These are phyloP conservation scores for human DNA, from an alignment of 2,113 vertebrate species.

Conservation along the genomic window GRCh38 chr6:145334501-145335000, in stretches of 20 bases:
- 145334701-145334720: neutral
- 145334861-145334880: neutral
- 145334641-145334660: neutral
- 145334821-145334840: neutral
- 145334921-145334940: neutral
- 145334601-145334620: neutral
- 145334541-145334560: neutral
- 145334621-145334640: neutral
- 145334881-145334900: neutral
- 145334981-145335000: neutral
- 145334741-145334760: neutral
- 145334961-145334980: neutral
- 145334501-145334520: neutral
- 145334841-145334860: accelerated
- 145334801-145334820: neutral
- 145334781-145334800: neutral
- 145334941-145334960: neutral
- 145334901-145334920: neutral
- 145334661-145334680: neutral
- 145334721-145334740: neutral
- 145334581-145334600: neutral
- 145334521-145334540: neutral
- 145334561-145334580: neutral
- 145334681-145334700: neutral
- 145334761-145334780: neutral